These are phyloP conservation scores for Xylota segnis DNA, from an alignment of 2,888 invertebrate genomes.

Conservation along the genomic window DNA sequence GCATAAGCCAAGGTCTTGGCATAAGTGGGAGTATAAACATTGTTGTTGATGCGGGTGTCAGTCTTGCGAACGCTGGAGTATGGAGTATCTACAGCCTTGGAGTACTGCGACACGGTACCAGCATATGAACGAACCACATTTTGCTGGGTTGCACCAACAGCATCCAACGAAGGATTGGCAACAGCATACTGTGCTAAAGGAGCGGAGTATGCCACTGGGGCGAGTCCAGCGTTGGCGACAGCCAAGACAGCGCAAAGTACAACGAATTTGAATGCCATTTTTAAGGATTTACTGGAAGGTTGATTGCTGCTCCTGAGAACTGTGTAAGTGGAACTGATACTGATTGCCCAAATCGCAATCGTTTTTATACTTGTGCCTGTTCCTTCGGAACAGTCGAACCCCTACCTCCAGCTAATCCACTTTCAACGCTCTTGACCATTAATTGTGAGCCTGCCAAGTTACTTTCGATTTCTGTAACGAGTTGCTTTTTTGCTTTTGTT, in stretches of 20 bases:
- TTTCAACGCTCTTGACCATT: slow-evolving; percentile 68
- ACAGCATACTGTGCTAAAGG: slow-evolving; percentile 78
- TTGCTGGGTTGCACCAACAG: slow-evolving; percentile 84
- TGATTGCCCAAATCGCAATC: slow-evolving; percentile 15
- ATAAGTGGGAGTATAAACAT: slow-evolving; percentile 85
- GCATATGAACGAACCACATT: slow-evolving; percentile 85
- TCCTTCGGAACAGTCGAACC: slow-evolving; percentile 33
- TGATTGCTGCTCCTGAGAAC: slow-evolving; percentile 50
- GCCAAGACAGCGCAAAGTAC: slow-evolving; percentile 87
- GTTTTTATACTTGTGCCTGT: slow-evolving; percentile 60
- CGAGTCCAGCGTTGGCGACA: slow-evolving; percentile 87
- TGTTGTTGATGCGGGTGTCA: slow-evolving; percentile 86
- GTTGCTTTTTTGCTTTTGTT: slow-evolving; percentile 23
- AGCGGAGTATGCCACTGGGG: slow-evolving; percentile 77
- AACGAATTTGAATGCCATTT: slow-evolving; percentile 85
- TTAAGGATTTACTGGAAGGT: slow-evolving; percentile 47
- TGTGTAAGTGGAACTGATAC: slow-evolving; percentile 65
- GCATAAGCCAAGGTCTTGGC: slow-evolving; percentile 80
- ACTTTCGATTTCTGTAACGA: slow-evolving; percentile 68
- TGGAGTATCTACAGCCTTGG: slow-evolving; percentile 86
- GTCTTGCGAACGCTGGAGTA: slow-evolving; percentile 86
- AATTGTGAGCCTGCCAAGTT: slow-evolving; percentile 43
- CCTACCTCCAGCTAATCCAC: slow-evolving; percentile 55
- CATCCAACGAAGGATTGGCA: slow-evolving; percentile 81
- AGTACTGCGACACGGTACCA: slow-evolving; percentile 85